Evolutionary conservation across 2,797 vertebrate species (phyloP).

Genomic region (Anguilla pacifica): DNA sequence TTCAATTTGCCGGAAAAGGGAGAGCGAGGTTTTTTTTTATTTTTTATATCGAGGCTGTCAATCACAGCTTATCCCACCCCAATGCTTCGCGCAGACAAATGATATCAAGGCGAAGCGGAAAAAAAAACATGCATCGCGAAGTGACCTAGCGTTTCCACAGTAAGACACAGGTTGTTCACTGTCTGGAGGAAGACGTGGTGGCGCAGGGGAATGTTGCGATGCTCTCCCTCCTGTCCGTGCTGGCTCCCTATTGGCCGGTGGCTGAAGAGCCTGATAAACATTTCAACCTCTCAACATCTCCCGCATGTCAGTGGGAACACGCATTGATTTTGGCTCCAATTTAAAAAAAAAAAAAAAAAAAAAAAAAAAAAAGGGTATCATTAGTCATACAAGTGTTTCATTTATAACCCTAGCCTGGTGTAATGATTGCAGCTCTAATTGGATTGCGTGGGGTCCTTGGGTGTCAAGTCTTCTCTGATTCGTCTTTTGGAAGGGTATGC

Average conservation of each 20-base stretch:
- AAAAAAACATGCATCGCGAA: constrained; percentile 43
- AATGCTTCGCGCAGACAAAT: constrained; percentile 45
- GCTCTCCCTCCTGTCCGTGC: constrained; percentile 47
- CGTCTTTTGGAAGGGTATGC: constrained; percentile 32
- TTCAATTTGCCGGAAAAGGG: constrained; percentile 43
- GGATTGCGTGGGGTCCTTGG: constrained; percentile 52
- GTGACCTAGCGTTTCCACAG: constrained; percentile 51
- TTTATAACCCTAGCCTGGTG: constrained; percentile 59
- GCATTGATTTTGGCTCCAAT: constrained; percentile 69
- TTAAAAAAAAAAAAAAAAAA: constrained; percentile 28
- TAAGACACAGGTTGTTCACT: constrained; percentile 56
- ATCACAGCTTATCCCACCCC: constrained; percentile 42
- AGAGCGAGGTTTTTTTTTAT: background rate
- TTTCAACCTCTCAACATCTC: constrained; percentile 42
- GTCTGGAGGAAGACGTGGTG: constrained; percentile 49
- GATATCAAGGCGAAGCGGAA: constrained; percentile 29
- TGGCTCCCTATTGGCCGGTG: constrained; percentile 57
- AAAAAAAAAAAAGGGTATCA: constrained; percentile 35
- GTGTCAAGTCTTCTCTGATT: constrained; percentile 53
- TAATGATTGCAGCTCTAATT: constrained; percentile 45
- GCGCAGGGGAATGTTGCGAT: constrained; percentile 47
- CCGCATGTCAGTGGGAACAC: constrained; percentile 42
- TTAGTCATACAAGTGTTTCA: constrained; percentile 64
- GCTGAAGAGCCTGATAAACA: constrained; percentile 60
- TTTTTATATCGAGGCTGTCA: constrained; percentile 44